Base-by-base conservation (phyloP, 2,888 invertebrate genomes). In the Synanthedon tipuliformis region DNA sequence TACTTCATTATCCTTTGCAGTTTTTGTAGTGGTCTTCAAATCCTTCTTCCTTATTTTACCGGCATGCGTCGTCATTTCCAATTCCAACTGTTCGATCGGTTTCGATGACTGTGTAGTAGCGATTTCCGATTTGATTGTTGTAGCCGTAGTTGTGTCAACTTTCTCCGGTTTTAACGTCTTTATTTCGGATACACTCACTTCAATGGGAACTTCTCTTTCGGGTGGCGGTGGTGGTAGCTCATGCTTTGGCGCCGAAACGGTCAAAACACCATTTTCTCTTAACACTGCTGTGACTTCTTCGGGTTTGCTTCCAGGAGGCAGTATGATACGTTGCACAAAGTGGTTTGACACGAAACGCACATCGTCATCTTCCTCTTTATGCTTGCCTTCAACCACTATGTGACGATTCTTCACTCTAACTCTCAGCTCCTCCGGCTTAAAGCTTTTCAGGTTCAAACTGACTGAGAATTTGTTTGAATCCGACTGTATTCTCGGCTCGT, bases 41-140 rank as follows among this genome's bases (percentile, higher is more conserved):
- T 86, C 87, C 65, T 87, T 87, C 69, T 87, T 87, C 52, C 85
- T 71, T n/a, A 82, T 86, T 61, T 86, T 87, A 0, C 87, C 85
- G 1, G 77, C 71, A 55, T 84, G 80, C 0, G 82, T 81, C 3
- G 84, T 82, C 1, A 80, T 78, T 59, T 82, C 84, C 12, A 70
- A 45, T 11, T 81, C 81, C 11, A 78, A 53, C 54, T 78, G 75
- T 40, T 80, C 80, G 0, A 80, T 55, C 0, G 81, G 74, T 2
- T 70, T 64, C 12, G 68, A 71, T 3, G 69, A 54, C 50, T 52
- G 50, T 48, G 53, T 48, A 23, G 52, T 15, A 11, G 52, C 11
- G 13, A 55, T 52, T 51, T 56, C 54, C n/a, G 45, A n/a, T 51
- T 57, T 56, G 41, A 57, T 53, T 4, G 56, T 54, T 13, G 54